Evolutionary conservation across 2,888 invertebrate genomes (phyloP).

Genomic region (Crepidodera aurea): DNA sequence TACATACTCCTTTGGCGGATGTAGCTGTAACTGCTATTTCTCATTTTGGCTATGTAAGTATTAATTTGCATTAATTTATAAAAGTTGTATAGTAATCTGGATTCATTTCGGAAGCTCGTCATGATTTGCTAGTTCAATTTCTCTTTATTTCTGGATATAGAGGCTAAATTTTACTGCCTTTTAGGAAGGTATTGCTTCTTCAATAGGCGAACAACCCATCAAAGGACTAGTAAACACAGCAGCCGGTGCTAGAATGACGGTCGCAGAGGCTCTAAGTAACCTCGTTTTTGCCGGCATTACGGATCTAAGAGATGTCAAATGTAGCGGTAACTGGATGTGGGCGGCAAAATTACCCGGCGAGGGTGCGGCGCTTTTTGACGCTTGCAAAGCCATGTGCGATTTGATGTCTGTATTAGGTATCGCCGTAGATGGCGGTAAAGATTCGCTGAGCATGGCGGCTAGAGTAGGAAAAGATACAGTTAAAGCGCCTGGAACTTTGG

Average conservation of each 20-base stretch:
- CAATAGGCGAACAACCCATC: constrained; percentile 96
- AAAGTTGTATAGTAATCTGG: too few relatives aligned
- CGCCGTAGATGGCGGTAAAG: constrained; percentile 96
- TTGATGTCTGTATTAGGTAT: constrained; percentile 83
- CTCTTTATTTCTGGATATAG: too few relatives aligned
- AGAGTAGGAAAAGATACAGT: constrained; percentile 75
- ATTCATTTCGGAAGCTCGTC: too few relatives aligned
- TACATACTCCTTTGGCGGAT: constrained; percentile 95
- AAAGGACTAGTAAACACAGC: constrained; percentile 86
- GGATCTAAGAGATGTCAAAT: constrained; percentile 87
- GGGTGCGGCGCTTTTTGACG: constrained; percentile 86
- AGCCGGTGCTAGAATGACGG: constrained; percentile 92
- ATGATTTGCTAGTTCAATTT: too few relatives aligned
- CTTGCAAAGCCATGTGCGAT: constrained; percentile 87
- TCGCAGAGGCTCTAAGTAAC: constrained; percentile 94
- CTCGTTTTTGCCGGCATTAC: constrained; percentile 78
- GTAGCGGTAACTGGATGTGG: constrained; percentile 99
- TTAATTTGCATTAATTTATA: neutral
- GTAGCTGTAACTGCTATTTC: constrained; percentile 91
- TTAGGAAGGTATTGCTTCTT: constrained; percentile 86
- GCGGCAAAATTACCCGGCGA: constrained; percentile 94
- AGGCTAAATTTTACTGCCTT: too few relatives aligned
- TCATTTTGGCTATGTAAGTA: constrained; percentile 74
- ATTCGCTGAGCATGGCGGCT: constrained; percentile 96
- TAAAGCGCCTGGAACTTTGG: constrained; percentile 87